Evolutionary conservation across 1,140 invertebrate species (phyloP).

Genomic region (Drosophila carrolli): DNA sequence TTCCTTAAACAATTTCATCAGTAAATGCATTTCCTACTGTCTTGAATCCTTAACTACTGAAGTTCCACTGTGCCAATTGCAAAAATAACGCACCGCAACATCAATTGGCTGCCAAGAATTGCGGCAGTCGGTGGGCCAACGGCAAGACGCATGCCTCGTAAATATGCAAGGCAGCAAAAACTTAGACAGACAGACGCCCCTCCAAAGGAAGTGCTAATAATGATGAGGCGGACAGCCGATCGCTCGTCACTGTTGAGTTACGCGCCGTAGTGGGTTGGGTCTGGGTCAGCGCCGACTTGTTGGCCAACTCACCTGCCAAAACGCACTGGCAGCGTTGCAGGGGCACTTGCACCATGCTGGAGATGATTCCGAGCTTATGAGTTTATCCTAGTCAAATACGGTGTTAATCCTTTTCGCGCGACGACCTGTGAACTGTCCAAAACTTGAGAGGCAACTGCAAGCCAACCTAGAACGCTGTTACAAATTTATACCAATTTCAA

Average conservation of each 20-base stretch:
- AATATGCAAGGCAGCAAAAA: conserved; percentile 81
- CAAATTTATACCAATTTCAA: conserved; percentile 60
- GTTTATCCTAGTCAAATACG: background rate
- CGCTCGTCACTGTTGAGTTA: conserved; percentile 69
- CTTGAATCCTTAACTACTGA: background rate
- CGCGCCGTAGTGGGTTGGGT: conserved; percentile 43
- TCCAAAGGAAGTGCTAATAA: conserved; percentile 77
- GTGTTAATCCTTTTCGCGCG: conserved; percentile 35
- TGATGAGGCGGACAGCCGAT: conserved; percentile 63
- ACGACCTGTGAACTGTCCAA: conserved; percentile 22
- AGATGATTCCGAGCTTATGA: background rate
- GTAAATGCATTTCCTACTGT: background rate
- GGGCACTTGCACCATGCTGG: conserved; percentile 44
- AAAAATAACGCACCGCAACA: conserved; percentile 61
- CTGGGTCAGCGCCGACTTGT: conserved; percentile 33
- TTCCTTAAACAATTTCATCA: too few species aligned
- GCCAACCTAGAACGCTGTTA: conserved; percentile 16
- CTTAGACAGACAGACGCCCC: conserved; percentile 79
- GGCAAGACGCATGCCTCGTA: conserved; percentile 75
- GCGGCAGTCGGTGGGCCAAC: conserved; percentile 46
- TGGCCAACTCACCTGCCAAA: conserved; percentile 68
- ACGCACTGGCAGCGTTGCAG: conserved; percentile 22
- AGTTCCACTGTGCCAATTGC: conserved; percentile 53
- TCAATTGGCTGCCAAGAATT: conserved; percentile 68
- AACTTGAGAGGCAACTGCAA: conserved; percentile 54